Percentiles rank a stretch among this genome's conserved stretches.
Conservation (phyloP, 2,888 invertebrate genomes). For the Cheilosia urbana region DNA sequence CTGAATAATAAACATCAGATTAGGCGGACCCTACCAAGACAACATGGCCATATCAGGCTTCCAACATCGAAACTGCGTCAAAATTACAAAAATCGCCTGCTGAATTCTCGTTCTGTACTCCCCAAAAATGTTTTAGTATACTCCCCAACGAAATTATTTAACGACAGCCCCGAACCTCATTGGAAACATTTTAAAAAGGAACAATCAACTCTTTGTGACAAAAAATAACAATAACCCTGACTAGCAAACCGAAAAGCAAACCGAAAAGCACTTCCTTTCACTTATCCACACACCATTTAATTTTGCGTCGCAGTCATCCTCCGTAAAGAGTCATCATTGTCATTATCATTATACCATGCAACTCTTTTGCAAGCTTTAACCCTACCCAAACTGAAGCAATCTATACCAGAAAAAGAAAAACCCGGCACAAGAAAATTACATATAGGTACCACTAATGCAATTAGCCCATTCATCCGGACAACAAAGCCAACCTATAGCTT, state of each 20-base stretch:
- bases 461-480: slow-evolving; percentile 26
- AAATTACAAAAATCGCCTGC: too few species aligned
- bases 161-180: too few species aligned
- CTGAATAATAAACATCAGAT: too few species aligned
- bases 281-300: slow-evolving; percentile 10
- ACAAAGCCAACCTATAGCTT: slow-evolving; percentile 21
- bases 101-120: too few species aligned
- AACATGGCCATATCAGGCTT: too few species aligned
- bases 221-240: background rate
- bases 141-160: too few species aligned
- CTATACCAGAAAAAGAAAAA: slow-evolving; percentile 20
- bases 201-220: too few species aligned
- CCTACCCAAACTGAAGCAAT: slow-evolving; percentile 39
- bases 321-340: background rate
- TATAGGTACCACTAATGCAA: slow-evolving; percentile 42
- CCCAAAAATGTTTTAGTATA: too few species aligned
- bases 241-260: background rate
- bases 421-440: slow-evolving; percentile 39
- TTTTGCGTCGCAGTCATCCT: background rate
- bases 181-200: too few species aligned
- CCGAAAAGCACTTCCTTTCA: slow-evolving; percentile 23
- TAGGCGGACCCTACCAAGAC: too few species aligned
- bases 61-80: too few species aligned
- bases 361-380: slow-evolving; percentile 21
- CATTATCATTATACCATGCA: slow-evolving; percentile 1